Evolutionary conservation across 2,888 invertebrate species (phyloP).

Genomic region (Cosmopolites sordidus): DNA sequence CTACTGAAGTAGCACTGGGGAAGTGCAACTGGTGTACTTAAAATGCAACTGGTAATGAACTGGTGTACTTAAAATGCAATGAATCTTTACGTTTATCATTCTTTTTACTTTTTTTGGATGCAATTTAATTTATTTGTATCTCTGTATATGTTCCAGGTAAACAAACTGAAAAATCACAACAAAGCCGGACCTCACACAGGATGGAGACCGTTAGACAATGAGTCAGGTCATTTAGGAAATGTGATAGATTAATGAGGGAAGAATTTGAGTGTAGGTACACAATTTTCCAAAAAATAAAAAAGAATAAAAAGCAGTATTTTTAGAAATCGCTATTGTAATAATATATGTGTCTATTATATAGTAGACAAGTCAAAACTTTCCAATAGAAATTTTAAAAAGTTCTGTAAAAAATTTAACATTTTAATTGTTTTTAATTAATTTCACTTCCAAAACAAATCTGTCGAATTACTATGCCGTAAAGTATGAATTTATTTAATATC

Average conservation of each 20-base stretch:
- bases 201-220: conserved; percentile 6
- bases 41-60: too few species aligned
- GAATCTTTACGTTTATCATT: too few species aligned
- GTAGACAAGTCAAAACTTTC: not conserved
- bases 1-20: too few species aligned
- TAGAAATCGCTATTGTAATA: conserved; percentile 11
- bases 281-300: not conserved
- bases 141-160: too few species aligned
- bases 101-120: too few species aligned
- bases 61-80: too few species aligned
- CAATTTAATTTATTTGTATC: too few species aligned
- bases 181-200: conserved; percentile 12
- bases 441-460: too few species aligned
- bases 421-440: too few species aligned
- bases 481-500: not conserved
- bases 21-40: too few species aligned
- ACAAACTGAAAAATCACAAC: conserved; percentile 6
- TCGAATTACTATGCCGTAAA: not conserved
- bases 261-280: conserved; percentile 2
- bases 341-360: not conserved
- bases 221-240: conserved; percentile 12
- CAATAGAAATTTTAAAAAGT: not conserved
- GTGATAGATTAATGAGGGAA: conserved; percentile 14
- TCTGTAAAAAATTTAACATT: too few species aligned
- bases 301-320: conserved; percentile 20